Evolutionary conservation across 2,113 vertebrate species (phyloP).

Genomic region (Ophthalmolycus amberensis): DNA sequence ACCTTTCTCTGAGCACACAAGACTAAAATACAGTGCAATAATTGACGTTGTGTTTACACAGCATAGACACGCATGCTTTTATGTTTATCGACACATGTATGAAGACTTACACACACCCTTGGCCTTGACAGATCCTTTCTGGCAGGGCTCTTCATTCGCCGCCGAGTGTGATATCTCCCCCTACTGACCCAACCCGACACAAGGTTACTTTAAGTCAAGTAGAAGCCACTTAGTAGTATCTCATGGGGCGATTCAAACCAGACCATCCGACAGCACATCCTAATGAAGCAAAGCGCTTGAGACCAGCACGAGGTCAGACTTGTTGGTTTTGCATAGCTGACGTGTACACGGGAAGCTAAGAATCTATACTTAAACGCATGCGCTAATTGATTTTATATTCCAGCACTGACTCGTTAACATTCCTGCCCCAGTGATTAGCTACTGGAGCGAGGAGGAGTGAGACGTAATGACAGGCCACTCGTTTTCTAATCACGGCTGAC

Average conservation of each 20-base stretch:
- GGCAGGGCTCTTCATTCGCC: conserved; percentile 25
- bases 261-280: conserved; percentile 12
- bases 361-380: conserved; percentile 12
- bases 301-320: conserved; percentile 2
- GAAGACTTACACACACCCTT: conserved; percentile 19
- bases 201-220: conserved; percentile 17
- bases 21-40: neutral
- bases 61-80: neutral
- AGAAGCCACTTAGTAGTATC: conserved; percentile 8
- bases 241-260: conserved; percentile 29
- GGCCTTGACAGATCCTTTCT: conserved; percentile 19
- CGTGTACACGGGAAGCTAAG: conserved; percentile 12
- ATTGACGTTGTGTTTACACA: conserved; percentile 3
- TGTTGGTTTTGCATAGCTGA: conserved; percentile 28
- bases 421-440: conserved; percentile 63
- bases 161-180: conserved; percentile 64
- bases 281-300: conserved; percentile 12
- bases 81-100: conserved; percentile 25
- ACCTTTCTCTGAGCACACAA: neutral
- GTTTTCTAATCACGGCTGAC: conserved; percentile 66
- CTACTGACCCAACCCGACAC: conserved; percentile 58
- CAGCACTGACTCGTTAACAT: conserved; percentile 60
- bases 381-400: conserved; percentile 49
- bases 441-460: conserved; percentile 52
- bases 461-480: conserved; percentile 63